Conservation (phyloP, 1,140 invertebrate species). For the Nephila pilipes region DNA sequence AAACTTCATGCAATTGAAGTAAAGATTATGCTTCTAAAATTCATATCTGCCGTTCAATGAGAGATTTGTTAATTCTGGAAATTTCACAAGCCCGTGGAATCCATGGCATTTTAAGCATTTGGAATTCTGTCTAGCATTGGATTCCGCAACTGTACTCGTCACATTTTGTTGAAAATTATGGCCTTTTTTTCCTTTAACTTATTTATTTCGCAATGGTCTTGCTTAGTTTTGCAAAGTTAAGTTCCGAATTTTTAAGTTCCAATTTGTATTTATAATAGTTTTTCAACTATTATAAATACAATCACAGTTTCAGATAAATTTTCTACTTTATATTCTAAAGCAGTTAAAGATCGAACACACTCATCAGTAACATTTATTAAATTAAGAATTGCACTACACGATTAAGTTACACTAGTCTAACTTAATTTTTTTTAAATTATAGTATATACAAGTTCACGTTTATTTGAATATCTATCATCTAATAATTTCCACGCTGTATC, state of each 20-base stretch:
- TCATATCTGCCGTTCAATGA: background rate
- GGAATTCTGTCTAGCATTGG: background rate
- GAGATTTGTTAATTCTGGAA: background rate
- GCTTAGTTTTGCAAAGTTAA: background rate
- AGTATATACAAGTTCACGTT: too few species aligned
- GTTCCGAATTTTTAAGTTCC: background rate
- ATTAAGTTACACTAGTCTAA: too few species aligned
- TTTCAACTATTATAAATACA: background rate
- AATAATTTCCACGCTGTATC: too few species aligned
- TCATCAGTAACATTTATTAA: background rate
- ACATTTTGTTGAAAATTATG: background rate
- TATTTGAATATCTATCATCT: too few species aligned
- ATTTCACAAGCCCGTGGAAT: background rate
- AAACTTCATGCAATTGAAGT: background rate
- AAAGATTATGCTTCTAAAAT: background rate
- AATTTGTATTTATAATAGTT: background rate
- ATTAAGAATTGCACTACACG: too few species aligned
- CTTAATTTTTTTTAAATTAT: too few species aligned
- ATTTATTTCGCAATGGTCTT: background rate
- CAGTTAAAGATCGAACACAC: background rate
- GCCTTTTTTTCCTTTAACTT: background rate
- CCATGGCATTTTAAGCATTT: background rate
- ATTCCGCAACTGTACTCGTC: background rate
- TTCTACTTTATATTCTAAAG: background rate
- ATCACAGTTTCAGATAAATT: conserved; percentile 18